Evolutionary conservation across 2,888 invertebrate genomes (phyloP), one percentile per base, ranked within the genome.

Genomic region (Bembecia ichneumoniformis): DNA sequence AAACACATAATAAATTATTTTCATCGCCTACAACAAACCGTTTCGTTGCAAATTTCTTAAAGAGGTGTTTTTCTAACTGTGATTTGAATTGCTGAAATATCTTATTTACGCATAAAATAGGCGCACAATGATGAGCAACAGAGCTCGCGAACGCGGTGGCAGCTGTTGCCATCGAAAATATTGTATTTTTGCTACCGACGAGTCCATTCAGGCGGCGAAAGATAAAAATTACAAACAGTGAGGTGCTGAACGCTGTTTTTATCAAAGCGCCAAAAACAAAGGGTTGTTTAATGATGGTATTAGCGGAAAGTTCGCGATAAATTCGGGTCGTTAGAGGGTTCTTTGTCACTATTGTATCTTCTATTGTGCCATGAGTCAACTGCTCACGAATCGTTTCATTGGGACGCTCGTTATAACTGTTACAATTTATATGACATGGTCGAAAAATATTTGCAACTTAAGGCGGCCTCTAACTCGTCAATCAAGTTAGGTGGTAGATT

Each of bases 231-330:
- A 81, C 78, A 69, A 73, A 77, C 69, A 75, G 71, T 53, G 71
- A 75, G 79, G 75, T 77, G 70, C 67, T 70, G 66, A 64, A 66
- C 70, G 70, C 70, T 74, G 77, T 82, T 84, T 83, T 83, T 83
- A 82, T 82, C 82, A 83, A 79, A 74, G 77, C 69, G 9, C 68
- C 69, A 76, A 51, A 82, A 82, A 83, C 82, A 84, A 83, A 82
- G 82, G 82, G 77, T 77, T 82, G 81, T 82, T 82, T 82, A 82
- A 84, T 84, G 82, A 78, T 71, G 78, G 81, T 79, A 81, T 84
- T 83, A 83, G 83, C 79, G 77, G 78, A 82, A 81, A 83, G 82
- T 82, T 82, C 77, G 73, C 78, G 79, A 83, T 84, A 81, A 83
- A 84, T 84, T 84, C 70, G 64, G 72, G 74, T 82, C 82, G 77